Evolutionary conservation across 2,888 invertebrate species (phyloP).

Genomic region (Autographa pulchrina): DNA sequence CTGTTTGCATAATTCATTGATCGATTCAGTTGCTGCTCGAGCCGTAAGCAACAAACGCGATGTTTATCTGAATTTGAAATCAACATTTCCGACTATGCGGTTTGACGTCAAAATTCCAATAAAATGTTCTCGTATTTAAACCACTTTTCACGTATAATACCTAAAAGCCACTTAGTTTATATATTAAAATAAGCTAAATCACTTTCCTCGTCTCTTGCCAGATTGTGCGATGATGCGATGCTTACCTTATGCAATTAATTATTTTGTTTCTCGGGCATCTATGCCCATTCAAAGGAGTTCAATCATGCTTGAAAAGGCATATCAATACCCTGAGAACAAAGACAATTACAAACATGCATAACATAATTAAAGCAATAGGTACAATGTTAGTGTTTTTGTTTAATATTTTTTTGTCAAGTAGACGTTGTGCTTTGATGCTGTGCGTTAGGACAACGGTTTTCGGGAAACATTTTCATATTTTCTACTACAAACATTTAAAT

Average conservation of each 20-base stretch:
- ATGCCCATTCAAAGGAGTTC: background rate
- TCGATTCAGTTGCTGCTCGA: constrained; percentile 69
- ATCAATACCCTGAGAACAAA: background rate
- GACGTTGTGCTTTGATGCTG: background rate
- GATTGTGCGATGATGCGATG: constrained; percentile 1
- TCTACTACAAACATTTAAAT: no score
- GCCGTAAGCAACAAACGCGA: constrained; percentile 61
- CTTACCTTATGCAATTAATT: background rate
- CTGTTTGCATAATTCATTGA: constrained; percentile 85
- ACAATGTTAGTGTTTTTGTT: background rate
- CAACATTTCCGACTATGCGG: constrained; percentile 58
- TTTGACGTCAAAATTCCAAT: constrained; percentile 64
- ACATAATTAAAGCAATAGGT: background rate
- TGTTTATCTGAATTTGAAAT: constrained; percentile 78
- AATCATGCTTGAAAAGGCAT: background rate
- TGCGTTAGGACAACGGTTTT: background rate
- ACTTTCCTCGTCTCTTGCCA: background rate
- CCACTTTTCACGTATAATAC: background rate
- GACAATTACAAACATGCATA: background rate
- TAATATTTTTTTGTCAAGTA: background rate
- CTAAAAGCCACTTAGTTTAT: background rate
- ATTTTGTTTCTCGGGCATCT: background rate
- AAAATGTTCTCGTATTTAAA: constrained; percentile 10
- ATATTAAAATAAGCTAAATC: background rate
- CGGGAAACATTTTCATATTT: background rate